A percentile compares a stretch with the other conserved stretches of the same genome.
Conservation (phyloP, 2,797 vertebrate genomes). For the Takifugu rubripes region DNA sequence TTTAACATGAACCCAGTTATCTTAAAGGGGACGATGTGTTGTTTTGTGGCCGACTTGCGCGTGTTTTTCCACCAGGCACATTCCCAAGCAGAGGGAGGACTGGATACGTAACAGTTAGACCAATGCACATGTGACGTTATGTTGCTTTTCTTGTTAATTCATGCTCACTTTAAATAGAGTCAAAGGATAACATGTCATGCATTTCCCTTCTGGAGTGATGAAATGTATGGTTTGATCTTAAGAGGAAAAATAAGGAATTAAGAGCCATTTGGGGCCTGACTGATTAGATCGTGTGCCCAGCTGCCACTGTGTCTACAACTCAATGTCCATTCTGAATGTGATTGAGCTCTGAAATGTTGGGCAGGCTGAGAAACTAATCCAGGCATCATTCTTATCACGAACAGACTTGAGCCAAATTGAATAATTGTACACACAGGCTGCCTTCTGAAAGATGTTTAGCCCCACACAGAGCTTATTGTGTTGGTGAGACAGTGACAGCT, state of each 20-base stretch:
- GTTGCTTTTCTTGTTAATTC: no score
- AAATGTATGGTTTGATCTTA: background rate
- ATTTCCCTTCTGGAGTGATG: background rate
- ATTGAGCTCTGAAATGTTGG: constrained; percentile 15
- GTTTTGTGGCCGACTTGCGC: constrained; percentile 39
- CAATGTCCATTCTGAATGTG: constrained; percentile 8
- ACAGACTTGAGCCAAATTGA: constrained; percentile 39
- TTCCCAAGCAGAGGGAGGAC: constrained; percentile 31
- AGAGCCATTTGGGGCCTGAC: background rate
- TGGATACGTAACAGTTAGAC: constrained; percentile 40
- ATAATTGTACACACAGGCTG: constrained; percentile 31
- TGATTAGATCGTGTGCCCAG: constrained; percentile 11
- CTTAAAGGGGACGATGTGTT: constrained; percentile 23
- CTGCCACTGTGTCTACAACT: constrained; percentile 15
- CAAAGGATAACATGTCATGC: no score
- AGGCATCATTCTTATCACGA: constrained; percentile 39
- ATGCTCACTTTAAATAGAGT: no score
- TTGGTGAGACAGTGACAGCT: constrained; percentile 37
- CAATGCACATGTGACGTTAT: constrained; percentile 7
- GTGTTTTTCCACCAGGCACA: constrained; percentile 37
- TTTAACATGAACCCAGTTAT: constrained; percentile 13
- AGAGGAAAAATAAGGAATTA: constrained; percentile 1
- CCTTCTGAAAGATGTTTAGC: constrained; percentile 28
- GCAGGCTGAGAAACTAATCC: constrained; percentile 49
- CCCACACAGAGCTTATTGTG: constrained; percentile 23